A percentile compares a stretch with the other conserved stretches of the same genome.
Conservation (phyloP, 2,888 invertebrate genomes). For the Mamestra brassicae region DNA sequence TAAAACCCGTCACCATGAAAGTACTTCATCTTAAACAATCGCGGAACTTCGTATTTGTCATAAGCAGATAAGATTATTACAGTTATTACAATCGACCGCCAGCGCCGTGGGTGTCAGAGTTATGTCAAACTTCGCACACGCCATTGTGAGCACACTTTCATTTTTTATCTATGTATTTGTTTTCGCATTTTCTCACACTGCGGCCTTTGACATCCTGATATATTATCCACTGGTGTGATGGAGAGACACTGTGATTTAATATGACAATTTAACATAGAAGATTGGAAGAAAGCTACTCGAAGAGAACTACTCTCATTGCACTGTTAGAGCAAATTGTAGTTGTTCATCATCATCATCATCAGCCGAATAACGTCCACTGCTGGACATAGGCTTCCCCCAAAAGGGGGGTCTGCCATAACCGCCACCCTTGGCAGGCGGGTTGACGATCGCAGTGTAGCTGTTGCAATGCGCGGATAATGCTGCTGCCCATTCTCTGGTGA, state of each 20-base stretch:
- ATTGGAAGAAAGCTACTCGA: too few species aligned
- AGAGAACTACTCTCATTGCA: too few species aligned
- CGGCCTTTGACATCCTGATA: slow-evolving; percentile 41
- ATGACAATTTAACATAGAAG: background rate
- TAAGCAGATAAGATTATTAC: slow-evolving; percentile 55
- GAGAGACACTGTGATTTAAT: background rate
- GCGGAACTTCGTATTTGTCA: slow-evolving; percentile 45
- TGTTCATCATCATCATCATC: too few species aligned
- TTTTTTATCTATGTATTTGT: slow-evolving; percentile 55
- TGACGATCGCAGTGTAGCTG: too few species aligned
- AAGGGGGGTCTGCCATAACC: too few species aligned
- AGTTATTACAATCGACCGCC: slow-evolving; percentile 37
- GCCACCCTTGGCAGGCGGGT: too few species aligned
- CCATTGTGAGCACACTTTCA: slow-evolving; percentile 57
- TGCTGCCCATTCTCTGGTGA: too few species aligned
- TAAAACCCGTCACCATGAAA: slow-evolving; percentile 4
- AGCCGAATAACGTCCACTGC: too few species aligned
- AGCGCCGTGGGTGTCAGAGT: slow-evolving; percentile 53
- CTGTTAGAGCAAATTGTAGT: too few species aligned
- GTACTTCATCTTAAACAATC: slow-evolving; percentile 46
- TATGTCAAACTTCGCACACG: slow-evolving; percentile 48
- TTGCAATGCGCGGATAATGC: too few species aligned
- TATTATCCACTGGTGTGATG: background rate
- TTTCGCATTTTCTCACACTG: slow-evolving; percentile 53
- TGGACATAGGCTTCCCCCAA: too few species aligned